Percentiles rank a stretch among this genome's conserved stretches.
phyloP scores from a whole-genome alignment of 2,888 invertebrate species.

The Hirtodrosophila alboralis region DNA sequence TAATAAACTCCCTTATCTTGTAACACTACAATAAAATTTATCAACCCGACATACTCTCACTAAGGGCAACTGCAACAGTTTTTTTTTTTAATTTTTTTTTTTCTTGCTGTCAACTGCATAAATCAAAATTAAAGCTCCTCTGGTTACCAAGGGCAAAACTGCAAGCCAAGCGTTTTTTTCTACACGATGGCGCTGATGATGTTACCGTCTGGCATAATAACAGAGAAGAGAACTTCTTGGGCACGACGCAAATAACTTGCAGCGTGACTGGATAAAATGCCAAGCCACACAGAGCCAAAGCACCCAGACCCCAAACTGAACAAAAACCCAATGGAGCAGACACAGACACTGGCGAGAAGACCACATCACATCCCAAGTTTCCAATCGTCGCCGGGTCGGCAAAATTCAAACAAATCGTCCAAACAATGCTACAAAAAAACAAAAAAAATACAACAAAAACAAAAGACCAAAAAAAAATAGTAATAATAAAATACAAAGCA shows the following conservation, averaged over 20 bases:
- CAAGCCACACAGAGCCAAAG: constrained; percentile 55
- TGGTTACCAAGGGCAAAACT: constrained; percentile 58
- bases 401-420: constrained; percentile 78
- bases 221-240: constrained; percentile 57
- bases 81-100: too few species aligned
- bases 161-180: constrained; percentile 51
- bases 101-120: constrained; percentile 64
- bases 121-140: constrained; percentile 67
- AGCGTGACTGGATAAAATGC: constrained; percentile 77
- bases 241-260: constrained; percentile 76
- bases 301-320: constrained; percentile 9
- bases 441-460: constrained; percentile 23
- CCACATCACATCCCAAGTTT: constrained; percentile 65
- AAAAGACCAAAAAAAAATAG: constrained; percentile 25
- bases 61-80: constrained; percentile 43
- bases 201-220: constrained; percentile 76
- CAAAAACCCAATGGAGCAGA: constrained; percentile 4
- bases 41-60: background rate
- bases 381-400: constrained; percentile 66
- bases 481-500: constrained; percentile 45
- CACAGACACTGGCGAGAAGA: constrained; percentile 49
- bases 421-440: constrained; percentile 63
- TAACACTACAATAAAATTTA: background rate
- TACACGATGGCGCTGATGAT: constrained; percentile 54
- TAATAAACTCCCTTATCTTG: too few species aligned